phyloP scores from a whole-genome alignment of 2,888 invertebrate species.

The Macropis europaea region DNA sequence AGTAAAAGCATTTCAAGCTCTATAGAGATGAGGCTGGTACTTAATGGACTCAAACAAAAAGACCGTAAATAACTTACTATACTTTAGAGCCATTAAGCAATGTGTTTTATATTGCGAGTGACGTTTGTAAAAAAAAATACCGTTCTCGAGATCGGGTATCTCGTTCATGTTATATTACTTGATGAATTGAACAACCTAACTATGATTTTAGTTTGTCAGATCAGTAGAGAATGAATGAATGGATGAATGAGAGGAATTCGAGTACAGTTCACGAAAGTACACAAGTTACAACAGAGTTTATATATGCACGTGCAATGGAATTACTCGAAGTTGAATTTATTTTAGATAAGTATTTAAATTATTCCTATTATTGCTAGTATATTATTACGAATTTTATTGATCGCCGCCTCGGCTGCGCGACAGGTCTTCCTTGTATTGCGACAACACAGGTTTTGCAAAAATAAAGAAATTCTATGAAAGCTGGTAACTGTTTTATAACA shows the following conservation, averaged over 20 bases:
- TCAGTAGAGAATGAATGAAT: constrained; percentile 8
- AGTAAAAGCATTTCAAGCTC: neutral
- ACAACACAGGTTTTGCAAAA: constrained; percentile 52
- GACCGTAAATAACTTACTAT: constrained; percentile 15
- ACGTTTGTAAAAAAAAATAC: constrained; percentile 38
- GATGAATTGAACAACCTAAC: constrained; percentile 4
- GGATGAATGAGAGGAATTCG: neutral
- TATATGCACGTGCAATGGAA: neutral
- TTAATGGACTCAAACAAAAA: neutral
- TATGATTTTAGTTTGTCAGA: constrained; percentile 1
- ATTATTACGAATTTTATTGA: constrained; percentile 9
- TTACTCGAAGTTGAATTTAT: constrained; percentile 44
- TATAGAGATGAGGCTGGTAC: neutral
- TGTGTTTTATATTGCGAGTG: constrained; percentile 32
- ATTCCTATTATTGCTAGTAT: constrained; percentile 26
- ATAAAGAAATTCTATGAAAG: constrained; percentile 33
- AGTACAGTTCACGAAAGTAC: neutral
- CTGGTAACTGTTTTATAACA: neutral
- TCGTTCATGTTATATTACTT: constrained; percentile 6
- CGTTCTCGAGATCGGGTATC: constrained; percentile 44
- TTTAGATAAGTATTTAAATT: constrained; percentile 51
- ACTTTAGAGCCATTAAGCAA: constrained; percentile 9
- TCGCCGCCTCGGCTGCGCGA: constrained; percentile 8
- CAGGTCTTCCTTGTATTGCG: constrained; percentile 48
- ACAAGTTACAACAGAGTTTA: constrained; percentile 1